These are phyloP conservation scores for Lipophrys pholis DNA, from an alignment of 2,113 vertebrate species.

Conservation along the genomic window DNA sequence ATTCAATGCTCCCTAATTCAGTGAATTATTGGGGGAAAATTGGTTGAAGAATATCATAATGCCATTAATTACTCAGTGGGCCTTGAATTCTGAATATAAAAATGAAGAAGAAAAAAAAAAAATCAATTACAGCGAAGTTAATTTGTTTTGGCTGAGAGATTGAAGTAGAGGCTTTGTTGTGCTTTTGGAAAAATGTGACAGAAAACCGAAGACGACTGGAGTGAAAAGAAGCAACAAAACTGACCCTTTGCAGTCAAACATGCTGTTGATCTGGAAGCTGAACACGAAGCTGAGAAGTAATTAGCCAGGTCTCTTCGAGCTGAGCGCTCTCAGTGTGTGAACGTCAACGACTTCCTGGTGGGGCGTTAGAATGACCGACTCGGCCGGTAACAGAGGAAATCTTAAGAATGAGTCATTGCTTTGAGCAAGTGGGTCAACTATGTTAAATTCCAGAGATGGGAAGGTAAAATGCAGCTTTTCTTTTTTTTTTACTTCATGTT, in stretches of 20 bases:
- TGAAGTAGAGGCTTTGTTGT: not conserved
- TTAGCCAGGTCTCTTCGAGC: not conserved
- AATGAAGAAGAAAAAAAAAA: slow-evolving; percentile 29
- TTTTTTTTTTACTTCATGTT: too few relatives aligned
- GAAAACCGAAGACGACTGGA: not conserved
- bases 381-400: not conserved
- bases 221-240: not conserved
- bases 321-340: not conserved
- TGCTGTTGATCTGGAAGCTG: not conserved
- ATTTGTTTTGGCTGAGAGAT: slow-evolving; percentile 15
- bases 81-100: slow-evolving; percentile 38
- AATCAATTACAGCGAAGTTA: slow-evolving; percentile 17
- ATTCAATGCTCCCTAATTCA: slow-evolving; percentile 40
- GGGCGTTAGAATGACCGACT: not conserved
- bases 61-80: slow-evolving; percentile 27
- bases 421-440: not conserved
- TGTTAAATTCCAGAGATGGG: not conserved
- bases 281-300: not conserved
- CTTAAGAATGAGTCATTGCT: slow-evolving; percentile 3
- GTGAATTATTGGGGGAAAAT: slow-evolving; percentile 42
- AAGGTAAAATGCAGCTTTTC: not conserved
- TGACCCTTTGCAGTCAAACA: not conserved
- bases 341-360: not conserved
- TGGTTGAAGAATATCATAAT: slow-evolving; percentile 47
- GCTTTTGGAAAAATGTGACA: not conserved